phyloP scores from a whole-genome alignment of 2,888 invertebrate genomes.

The Neelides folsomi region DNA sequence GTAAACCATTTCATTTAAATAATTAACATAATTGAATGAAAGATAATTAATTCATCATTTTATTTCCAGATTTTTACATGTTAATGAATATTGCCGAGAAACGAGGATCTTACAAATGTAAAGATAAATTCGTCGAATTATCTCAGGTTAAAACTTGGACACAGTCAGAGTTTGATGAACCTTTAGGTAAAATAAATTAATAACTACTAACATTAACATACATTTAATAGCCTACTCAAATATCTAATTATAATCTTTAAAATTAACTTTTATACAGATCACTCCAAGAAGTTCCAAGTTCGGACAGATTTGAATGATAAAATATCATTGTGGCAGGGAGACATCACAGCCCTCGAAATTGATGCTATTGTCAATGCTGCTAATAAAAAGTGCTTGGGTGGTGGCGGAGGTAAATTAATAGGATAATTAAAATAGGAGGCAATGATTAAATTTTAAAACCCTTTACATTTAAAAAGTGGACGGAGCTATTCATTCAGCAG shows the following conservation, averaged over 20 bases:
- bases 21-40: too few species aligned
- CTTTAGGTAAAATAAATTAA: not conserved
- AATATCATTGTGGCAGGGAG: constrained; percentile 49
- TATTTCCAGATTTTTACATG: not conserved
- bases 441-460: not conserved
- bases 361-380: constrained; percentile 87
- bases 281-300: too few species aligned
- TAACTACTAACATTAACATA: too few species aligned
- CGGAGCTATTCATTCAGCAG: constrained; percentile 74
- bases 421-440: not conserved
- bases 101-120: not conserved
- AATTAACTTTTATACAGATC: not conserved
- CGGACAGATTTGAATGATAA: constrained; percentile 6
- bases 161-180: not conserved
- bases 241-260: too few species aligned
- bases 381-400: constrained; percentile 57
- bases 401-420: constrained; percentile 49
- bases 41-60: not conserved
- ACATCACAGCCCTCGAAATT: constrained; percentile 69
- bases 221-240: too few species aligned
- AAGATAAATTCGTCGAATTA: not conserved
- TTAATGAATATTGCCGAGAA: not conserved
- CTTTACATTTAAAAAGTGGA: constrained; percentile 48
- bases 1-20: too few species aligned
- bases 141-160: not conserved